Evolutionary conservation across 2,888 invertebrate genomes (phyloP).

Genomic region (Pristionchus arcanus): DNA sequence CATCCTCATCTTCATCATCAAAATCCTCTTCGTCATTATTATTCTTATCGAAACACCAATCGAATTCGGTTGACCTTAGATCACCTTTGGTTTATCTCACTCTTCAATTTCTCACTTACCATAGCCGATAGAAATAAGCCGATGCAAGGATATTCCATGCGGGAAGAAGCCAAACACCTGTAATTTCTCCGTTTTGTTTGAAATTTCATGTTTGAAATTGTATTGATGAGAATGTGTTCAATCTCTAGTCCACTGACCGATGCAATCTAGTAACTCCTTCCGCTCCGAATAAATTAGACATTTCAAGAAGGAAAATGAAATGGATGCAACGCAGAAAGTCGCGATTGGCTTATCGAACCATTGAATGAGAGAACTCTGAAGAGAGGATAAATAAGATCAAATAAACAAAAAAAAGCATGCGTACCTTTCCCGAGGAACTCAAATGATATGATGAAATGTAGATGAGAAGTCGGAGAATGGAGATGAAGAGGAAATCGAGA

Average conservation of each 20-base stretch:
- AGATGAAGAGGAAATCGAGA: slow-evolving; percentile 5
- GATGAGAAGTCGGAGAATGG: not conserved
- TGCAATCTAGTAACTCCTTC: not conserved
- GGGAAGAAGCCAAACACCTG: not conserved
- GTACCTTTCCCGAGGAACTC: not conserved
- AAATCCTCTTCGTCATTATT: not conserved
- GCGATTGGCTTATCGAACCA: slow-evolving; percentile 31
- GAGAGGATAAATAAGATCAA: not conserved
- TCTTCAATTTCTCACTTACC: not conserved
- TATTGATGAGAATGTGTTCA: not conserved
- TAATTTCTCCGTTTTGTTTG: not conserved
- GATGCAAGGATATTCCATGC: not conserved
- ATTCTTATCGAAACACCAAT: not conserved
- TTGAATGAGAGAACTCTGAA: not conserved
- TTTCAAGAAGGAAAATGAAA: slow-evolving; percentile 5
- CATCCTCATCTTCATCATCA: not conserved
- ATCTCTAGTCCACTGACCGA: not conserved
- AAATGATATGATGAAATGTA: not conserved
- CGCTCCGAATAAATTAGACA: slow-evolving; percentile 2
- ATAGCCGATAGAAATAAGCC: not conserved
- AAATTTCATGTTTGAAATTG: too few relatives aligned
- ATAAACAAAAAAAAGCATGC: not conserved
- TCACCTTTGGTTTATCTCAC: not conserved
- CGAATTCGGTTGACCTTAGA: not conserved
- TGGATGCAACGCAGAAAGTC: not conserved